Conservation (phyloP, 1,140 invertebrate species). For the Habropoda laboriosa region DNA sequence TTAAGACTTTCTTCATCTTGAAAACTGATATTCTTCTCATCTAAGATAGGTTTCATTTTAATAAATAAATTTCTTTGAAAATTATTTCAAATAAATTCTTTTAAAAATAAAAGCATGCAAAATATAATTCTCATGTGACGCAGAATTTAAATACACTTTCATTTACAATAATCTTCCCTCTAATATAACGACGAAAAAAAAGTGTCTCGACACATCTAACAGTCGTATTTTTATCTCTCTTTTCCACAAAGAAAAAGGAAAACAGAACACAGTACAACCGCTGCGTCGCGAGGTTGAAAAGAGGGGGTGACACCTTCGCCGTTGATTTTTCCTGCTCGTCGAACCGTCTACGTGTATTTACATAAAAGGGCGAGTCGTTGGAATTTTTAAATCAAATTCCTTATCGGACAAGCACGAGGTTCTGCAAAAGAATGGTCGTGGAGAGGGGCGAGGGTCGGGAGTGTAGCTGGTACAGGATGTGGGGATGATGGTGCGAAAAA, state of each 20-base stretch:
- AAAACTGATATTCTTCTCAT: background rate
- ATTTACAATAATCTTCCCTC: no score
- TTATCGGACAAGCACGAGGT: constrained; percentile 73
- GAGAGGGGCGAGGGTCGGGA: no score
- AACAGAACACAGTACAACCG: background rate
- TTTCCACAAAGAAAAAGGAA: constrained; percentile 34
- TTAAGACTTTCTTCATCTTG: constrained; percentile 12
- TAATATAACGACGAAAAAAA: background rate
- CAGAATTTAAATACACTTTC: no score
- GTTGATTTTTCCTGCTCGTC: constrained; percentile 73
- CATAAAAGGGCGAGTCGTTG: constrained; percentile 76
- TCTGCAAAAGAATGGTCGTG: constrained; percentile 35
- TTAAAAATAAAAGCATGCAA: no score
- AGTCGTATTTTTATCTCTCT: no score
- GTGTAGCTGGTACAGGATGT: constrained; percentile 14
- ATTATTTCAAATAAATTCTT: no score
- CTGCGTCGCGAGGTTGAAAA: constrained; percentile 12
- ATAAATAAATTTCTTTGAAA: background rate
- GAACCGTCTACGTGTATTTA: constrained; percentile 76
- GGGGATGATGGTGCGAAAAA: constrained; percentile 62
- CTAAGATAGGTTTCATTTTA: constrained; percentile 12
- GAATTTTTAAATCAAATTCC: constrained; percentile 79
- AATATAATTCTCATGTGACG: no score
- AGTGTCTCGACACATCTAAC: background rate
- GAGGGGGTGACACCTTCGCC: constrained; percentile 56